phyloP scores from a whole-genome alignment of 2,797 vertebrate genomes.

The Masticophis lateralis region DNA sequence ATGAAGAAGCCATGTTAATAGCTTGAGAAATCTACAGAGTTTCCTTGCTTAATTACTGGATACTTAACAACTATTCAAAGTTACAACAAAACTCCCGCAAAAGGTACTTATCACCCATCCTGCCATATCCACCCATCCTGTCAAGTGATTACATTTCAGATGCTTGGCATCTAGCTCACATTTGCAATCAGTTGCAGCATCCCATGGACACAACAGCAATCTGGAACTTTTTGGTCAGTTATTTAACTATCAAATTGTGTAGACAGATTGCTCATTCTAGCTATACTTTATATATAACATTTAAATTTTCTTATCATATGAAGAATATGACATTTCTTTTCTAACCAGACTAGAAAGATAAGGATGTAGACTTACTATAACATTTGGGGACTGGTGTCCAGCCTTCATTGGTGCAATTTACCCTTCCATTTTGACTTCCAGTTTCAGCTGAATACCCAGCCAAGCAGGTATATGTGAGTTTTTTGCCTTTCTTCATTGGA shows the following conservation, averaged over 20 bases:
- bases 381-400: slow-evolving; percentile 68
- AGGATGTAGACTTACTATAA: slow-evolving; percentile 65
- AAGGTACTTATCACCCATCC: background rate
- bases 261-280: background rate
- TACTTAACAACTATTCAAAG: background rate
- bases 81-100: background rate
- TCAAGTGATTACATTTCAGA: background rate
- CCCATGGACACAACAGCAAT: background rate
- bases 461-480: slow-evolving; percentile 62
- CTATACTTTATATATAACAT: background rate
- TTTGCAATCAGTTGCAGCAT: background rate
- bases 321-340: background rate
- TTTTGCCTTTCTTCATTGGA: slow-evolving; percentile 61
- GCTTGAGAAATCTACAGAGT: background rate
- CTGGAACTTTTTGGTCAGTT: background rate
- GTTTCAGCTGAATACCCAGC: slow-evolving; percentile 66
- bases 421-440: slow-evolving; percentile 60
- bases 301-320: background rate
- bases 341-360: background rate
- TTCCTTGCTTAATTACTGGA: background rate
- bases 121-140: background rate
- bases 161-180: background rate
- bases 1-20: background rate
- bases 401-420: slow-evolving; percentile 63
- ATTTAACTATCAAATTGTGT: background rate